Conservation (phyloP, 2,888 invertebrate species). For the Caenorhabditis sp. region DNA sequence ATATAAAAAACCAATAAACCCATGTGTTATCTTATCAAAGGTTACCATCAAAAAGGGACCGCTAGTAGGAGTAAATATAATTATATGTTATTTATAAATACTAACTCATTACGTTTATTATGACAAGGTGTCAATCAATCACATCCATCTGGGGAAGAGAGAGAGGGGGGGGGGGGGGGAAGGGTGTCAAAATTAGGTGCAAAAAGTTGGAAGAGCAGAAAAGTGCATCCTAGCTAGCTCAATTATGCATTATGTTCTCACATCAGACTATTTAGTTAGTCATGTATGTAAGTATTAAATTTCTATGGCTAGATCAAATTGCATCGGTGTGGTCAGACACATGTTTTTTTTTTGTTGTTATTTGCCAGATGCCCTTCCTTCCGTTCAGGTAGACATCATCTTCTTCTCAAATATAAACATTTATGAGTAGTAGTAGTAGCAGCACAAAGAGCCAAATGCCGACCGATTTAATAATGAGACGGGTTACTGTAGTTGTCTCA, state of each 20-base stretch:
- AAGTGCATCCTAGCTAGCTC: neutral
- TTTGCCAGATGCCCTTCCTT: neutral
- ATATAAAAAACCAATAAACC: neutral
- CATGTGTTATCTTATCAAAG: neutral
- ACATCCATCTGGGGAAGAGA: neutral
- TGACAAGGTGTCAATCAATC: conserved; percentile 1
- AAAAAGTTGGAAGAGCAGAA: neutral
- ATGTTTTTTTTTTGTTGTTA: neutral
- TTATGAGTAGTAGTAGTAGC: too few relatives aligned
- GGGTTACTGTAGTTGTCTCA: too few relatives aligned
- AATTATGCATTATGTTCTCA: neutral
- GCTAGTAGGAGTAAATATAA: neutral
- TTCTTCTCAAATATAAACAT: too few relatives aligned
- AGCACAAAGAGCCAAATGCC: too few relatives aligned
- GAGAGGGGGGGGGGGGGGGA: too few relatives aligned
- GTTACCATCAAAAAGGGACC: neutral
- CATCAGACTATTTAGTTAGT: neutral
- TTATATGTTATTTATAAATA: too few relatives aligned
- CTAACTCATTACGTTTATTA: neutral
- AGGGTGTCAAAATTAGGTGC: too few relatives aligned
- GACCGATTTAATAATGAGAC: too few relatives aligned
- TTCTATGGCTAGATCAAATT: neutral
- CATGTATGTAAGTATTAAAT: neutral
- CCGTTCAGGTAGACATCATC: too few relatives aligned
- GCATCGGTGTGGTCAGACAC: neutral